Base-by-base conservation (phyloP, 1,140 invertebrate species). In the Phocides pigmalion region DNA sequence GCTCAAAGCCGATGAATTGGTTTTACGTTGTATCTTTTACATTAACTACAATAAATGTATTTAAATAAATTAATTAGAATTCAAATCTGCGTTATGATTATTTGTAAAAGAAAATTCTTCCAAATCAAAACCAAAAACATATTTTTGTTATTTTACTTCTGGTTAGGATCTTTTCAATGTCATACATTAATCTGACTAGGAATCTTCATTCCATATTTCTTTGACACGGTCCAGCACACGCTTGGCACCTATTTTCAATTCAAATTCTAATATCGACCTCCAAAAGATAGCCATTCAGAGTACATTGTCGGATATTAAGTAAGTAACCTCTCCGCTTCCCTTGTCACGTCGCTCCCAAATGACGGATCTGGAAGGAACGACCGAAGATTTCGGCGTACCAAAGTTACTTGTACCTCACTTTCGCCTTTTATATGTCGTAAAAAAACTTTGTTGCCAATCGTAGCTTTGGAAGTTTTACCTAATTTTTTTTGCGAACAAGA, bases 331-430 rank as follows among this genome's bases (percentile, higher is more conserved):
- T 71, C 64, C 67, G 64, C 66, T 66, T 69, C 70, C 68, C 68
- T 67, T 68, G 72, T 80, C 77, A 80, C 72, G 77, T 80, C 62
- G 72, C 58, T 59, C 65, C 66, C 68, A 77, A 77, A 80, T 74
- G 74, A 72, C 72, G 67, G 70, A 68, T 74, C 64, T 72, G 62
- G 47, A 44, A 70, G 68, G 66, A 63, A 62, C 58, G 28, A 65
- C 39, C 64, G 65, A 63, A 70, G 67, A 68, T 74, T 74, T 64
- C 66, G 41, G 64, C 64, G 74, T 42, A 58, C 64, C 46, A 46
- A 39, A 61, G 53, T 75, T 65, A 50, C 68, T 44, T 44, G 15
- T 44, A 44, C 16, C 63, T 53, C 32, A 35, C 32, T 35, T 35
- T 35, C 32, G 32, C 3, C 32, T 64, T 71, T 62, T 63, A 32